Evolutionary conservation across 2,797 vertebrate species (phyloP).

Genomic region (Gymnodraco acuticeps): DNA sequence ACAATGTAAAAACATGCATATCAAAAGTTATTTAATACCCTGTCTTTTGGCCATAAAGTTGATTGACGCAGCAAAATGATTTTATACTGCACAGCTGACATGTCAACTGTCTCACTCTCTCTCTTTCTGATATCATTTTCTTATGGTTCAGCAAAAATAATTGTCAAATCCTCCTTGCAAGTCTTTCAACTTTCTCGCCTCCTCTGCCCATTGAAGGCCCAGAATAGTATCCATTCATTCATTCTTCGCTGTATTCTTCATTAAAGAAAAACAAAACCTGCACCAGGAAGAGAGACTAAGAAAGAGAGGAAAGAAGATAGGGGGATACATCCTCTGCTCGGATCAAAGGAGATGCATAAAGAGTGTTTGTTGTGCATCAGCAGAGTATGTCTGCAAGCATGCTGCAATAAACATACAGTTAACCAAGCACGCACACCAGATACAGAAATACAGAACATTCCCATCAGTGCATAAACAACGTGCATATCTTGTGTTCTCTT

Average conservation of each 20-base stretch:
- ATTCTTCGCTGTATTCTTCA: conserved; percentile 52
- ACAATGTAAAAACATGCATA: conserved; percentile 34
- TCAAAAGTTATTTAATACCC: conserved; percentile 42
- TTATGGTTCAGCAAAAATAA: conserved; percentile 29
- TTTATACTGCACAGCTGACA: conserved; percentile 35
- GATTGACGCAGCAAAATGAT: conserved; percentile 23
- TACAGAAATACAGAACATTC: conserved; percentile 19
- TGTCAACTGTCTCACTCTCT: background rate
- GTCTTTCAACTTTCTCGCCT: conserved; percentile 39
- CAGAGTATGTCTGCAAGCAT: conserved; percentile 39
- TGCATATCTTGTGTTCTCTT: conserved; percentile 42
- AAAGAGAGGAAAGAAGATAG: conserved; percentile 34
- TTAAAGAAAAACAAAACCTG: conserved; percentile 60
- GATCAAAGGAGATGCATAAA: conserved; percentile 68
- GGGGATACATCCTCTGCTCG: conserved; percentile 37
- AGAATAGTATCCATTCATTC: conserved; percentile 70
- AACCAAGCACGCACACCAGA: conserved; percentile 32
- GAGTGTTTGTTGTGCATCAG: conserved; percentile 53
- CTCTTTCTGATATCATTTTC: conserved; percentile 25
- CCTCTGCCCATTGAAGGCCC: conserved; percentile 33
- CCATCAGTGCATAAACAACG: conserved; percentile 35
- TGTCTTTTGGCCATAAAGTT: conserved; percentile 26
- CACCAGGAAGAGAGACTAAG: conserved; percentile 38
- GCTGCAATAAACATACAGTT: conserved; percentile 30
- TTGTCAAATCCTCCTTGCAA: conserved; percentile 48